Percentiles rank a stretch among this genome's conserved stretches.
Evolutionary conservation across 2,113 vertebrate species (phyloP).

Genomic region (Hemicordylus capensis): DNA sequence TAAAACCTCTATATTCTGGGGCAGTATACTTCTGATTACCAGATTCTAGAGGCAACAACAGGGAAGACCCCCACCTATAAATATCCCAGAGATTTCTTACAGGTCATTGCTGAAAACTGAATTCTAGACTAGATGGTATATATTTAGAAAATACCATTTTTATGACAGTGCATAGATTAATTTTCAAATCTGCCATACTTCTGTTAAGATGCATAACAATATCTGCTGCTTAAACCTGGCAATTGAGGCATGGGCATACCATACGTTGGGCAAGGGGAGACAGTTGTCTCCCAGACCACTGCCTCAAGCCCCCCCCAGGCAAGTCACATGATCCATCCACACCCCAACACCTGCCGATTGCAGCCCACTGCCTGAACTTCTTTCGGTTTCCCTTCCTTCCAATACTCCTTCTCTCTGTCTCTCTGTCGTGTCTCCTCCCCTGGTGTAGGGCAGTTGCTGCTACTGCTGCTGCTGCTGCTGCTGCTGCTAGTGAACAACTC

Average conservation of each 20-base stretch:
- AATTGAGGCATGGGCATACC: too few species aligned
- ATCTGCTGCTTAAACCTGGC: conserved; percentile 42
- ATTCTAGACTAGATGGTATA: background rate
- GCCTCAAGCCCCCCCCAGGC: too few species aligned
- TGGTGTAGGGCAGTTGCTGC: conserved; percentile 23
- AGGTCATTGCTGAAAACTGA: background rate
- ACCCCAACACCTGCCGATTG: too few species aligned
- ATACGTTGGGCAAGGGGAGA: too few species aligned
- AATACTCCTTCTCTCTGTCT: conserved; percentile 39
- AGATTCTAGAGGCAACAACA: background rate
- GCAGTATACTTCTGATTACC: background rate
- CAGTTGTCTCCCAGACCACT: too few species aligned
- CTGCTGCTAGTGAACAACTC: background rate
- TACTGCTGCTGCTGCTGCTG: background rate
- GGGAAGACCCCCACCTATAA: background rate
- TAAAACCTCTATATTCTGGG: background rate
- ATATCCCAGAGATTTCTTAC: background rate
- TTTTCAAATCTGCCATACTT: conserved; percentile 47
- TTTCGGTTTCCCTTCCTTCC: too few species aligned
- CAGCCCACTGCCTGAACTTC: too few species aligned
- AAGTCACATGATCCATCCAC: too few species aligned
- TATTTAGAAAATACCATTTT: conserved; percentile 48
- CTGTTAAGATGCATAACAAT: conserved; percentile 52
- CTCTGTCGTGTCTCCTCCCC: conserved; percentile 46
- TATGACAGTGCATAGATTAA: conserved; percentile 51